Base-by-base conservation (phyloP, 2,797 vertebrate genomes). In the Spinus pinus region DNA sequence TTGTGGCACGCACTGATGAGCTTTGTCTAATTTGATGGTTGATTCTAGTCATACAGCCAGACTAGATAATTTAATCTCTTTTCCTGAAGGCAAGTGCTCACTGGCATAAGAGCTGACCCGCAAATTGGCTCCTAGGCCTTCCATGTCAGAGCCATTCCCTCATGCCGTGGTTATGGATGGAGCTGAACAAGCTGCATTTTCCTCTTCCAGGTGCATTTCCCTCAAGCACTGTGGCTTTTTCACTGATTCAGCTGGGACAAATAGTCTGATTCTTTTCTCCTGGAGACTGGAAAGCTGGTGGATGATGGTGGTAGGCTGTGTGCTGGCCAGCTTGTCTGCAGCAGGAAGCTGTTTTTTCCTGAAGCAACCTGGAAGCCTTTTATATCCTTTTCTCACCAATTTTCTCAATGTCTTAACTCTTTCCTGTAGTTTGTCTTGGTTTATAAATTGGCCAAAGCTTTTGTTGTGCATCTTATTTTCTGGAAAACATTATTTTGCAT, bases 151-250 rank as follows among this genome's bases (percentile, higher is more conserved):
- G 78, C 35, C 28, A 11, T 65, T 69, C 62, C 65, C 39, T 80
- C 41, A 51, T 0, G 0, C 25, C 0, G 0, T 16, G n/a, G 50
- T 56, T 54, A 70, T 1, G 19, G 60, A 46, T 4, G 0, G 58
- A 81, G 44, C 9, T 14, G 51, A 84, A 69, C 31, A 62, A 77
- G 31, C 9, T 22, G 53, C 13, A 54, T 49, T 49, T 49, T 27
- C 9, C 24, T 35, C 39, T 75, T 50, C 18, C 46, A 78, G 2
- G 39, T 14, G 19, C 35, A 17, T 61, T 75, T 77, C 51, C 47
- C 53, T 77, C 74, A 58, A 71, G 73, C 39, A 56, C 16, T 0
- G 0, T 24, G 39, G 65, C 24, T 79, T 79, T 85, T 44, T 41
- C 47, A 49, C 41, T 6, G 56, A 51, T 54, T 79, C 67, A 65